Evolutionary conservation across 2,113 vertebrate genomes (phyloP), one percentile per base, ranked within the genome.

Genomic region (Panthera uncia): DNA sequence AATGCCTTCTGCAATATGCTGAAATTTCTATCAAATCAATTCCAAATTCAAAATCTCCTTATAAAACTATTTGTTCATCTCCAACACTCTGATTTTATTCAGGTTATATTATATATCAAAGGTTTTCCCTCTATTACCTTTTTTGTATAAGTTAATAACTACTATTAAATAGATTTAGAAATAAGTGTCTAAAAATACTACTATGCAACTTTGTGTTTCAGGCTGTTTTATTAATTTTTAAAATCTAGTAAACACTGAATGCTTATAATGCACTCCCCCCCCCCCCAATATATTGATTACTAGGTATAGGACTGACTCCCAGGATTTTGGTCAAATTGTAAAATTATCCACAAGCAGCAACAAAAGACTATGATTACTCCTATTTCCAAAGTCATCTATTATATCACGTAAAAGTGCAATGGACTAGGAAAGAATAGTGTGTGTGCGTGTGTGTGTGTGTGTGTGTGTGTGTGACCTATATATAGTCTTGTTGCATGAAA

Each of bases 41-140:
- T 86, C 63, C 13, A 94, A 97, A 68, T 96, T 57, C 25, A 96
- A 89, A 96, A 85, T 80, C 38, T 83, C 48, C 66, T 69, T 82
- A 63, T 79, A 31, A 95, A 91, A 85, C 45, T 74, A 61, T 85
- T 83, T 80, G 86, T 89, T 94, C 25, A 7, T 82, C n/a, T 81
- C 55, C 1, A 50, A 31, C 12, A n/a, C 11, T 82, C n/a, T 87
- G 87, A 71, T 92, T 96, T 90, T 89, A 89, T 85, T 95, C 41
- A 57, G 31, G 12, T 69, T 81, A 33, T 71, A 38, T 89, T 55
- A 61, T 57, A 80, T 93, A 23, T 50, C 36, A 87, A 52, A 50
- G 2, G 8, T 86, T 95, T 95, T 45, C 33, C 68, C n/a, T 86
- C 18, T 14, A 36, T 76, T 80, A 66, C 7, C 79, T 9, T 94